phyloP scores from a whole-genome alignment of 2,797 vertebrate genomes.

The Pseudochirops cupreus region DNA sequence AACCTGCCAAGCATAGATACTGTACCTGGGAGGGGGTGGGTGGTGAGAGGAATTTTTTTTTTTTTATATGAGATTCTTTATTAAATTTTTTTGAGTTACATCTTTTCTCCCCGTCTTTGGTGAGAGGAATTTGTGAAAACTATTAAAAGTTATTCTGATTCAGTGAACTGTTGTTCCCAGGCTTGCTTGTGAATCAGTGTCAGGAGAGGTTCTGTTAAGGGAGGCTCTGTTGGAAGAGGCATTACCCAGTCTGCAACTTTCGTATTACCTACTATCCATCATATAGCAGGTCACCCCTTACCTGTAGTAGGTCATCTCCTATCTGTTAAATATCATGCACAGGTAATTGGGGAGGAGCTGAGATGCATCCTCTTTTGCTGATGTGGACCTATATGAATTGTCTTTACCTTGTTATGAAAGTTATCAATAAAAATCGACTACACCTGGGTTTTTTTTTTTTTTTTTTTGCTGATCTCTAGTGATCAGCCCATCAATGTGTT shows the following conservation, averaged over 20 bases:
- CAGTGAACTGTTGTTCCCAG: not conserved
- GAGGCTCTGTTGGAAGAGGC: too few relatives aligned
- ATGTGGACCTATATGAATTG: not conserved
- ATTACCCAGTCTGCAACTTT: not conserved
- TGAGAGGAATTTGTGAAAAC: not conserved
- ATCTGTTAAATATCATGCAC: not conserved
- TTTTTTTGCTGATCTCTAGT: not conserved
- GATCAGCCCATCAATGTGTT: not conserved
- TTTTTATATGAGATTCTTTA: too few relatives aligned
- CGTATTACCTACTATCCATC: not conserved
- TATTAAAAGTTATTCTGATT: not conserved
- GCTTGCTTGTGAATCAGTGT: not conserved
- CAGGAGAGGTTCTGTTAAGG: too few relatives aligned
- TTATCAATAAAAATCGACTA: not conserved
- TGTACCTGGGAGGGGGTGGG: not conserved
- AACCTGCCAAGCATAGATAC: not conserved
- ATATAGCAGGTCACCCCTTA: not conserved
- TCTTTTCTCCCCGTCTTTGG: too few relatives aligned
- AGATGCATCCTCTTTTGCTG: not conserved
- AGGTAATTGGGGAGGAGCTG: not conserved
- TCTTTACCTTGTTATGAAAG: not conserved
- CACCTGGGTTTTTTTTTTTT: not conserved
- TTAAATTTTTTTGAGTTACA: too few relatives aligned
- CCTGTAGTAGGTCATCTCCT: not conserved
- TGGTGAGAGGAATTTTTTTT: not conserved